phyloP scores from a whole-genome alignment of 2,113 vertebrate species.

The Ranitomeya variabilis region DNA sequence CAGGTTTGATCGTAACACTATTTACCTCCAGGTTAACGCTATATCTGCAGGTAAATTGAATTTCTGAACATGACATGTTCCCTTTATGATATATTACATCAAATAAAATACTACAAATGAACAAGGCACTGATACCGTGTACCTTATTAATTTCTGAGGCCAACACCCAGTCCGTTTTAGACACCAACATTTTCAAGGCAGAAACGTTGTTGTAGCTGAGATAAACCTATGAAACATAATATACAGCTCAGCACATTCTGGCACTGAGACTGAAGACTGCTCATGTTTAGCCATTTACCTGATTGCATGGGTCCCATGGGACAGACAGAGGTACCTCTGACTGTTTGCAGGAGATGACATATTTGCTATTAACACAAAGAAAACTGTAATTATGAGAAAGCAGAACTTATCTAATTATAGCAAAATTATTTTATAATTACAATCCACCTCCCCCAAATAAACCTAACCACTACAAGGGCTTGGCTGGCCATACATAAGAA shows the following conservation, averaged over 20 bases:
- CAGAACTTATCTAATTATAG: background rate
- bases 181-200: slow-evolving; percentile 87
- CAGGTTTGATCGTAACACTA: no score
- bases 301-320: slow-evolving; percentile 95
- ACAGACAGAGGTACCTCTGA: slow-evolving; percentile 87
- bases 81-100: no score
- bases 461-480: no score
- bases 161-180: slow-evolving; percentile 85
- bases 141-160: slow-evolving; percentile 88
- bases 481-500: background rate
- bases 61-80: no score
- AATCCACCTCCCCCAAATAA: no score
- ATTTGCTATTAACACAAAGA: slow-evolving; percentile 79
- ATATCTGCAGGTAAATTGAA: no score
- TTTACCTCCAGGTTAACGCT: no score
- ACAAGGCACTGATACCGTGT: background rate
- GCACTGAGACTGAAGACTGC: background rate
- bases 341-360: slow-evolving; percentile 88
- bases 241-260: background rate
- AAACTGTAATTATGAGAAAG: background rate
- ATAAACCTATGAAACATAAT: slow-evolving; percentile 79
- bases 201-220: slow-evolving; percentile 97
- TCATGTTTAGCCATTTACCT: slow-evolving; percentile 73
- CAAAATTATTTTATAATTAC: no score
- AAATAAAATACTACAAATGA: background rate